Evolutionary conservation across 2,797 vertebrate genomes (phyloP).

Genomic region (Myripristis murdjan): DNA sequence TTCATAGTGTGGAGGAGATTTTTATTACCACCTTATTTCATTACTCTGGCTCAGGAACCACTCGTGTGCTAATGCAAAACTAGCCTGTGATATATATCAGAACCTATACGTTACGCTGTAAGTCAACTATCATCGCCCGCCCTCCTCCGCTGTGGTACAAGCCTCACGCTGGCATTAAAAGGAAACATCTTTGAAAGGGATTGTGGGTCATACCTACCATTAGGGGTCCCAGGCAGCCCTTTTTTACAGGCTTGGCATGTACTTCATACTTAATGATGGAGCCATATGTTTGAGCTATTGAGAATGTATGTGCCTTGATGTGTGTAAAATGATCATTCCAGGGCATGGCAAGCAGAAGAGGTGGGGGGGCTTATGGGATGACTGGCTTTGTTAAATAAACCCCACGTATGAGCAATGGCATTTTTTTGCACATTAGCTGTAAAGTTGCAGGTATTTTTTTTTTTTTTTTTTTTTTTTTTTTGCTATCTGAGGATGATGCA

Average conservation of each 20-base stretch:
- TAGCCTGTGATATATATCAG: conserved; percentile 18
- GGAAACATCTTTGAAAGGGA: conserved; percentile 13
- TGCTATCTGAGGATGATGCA: conserved; percentile 33
- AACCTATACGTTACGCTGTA: conserved; percentile 11
- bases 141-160: background rate
- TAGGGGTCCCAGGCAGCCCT: conserved; percentile 26
- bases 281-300: conserved; percentile 58
- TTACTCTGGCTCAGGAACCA: too few relatives aligned
- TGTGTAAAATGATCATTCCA: conserved; percentile 46
- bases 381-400: conserved; percentile 45
- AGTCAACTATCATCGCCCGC: conserved; percentile 18
- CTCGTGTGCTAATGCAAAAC: too few relatives aligned
- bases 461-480: conserved; percentile 51
- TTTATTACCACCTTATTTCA: background rate
- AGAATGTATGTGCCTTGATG: conserved; percentile 36
- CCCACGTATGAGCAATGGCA: conserved; percentile 12
- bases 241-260: conserved; percentile 30
- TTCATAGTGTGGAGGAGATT: too few relatives aligned
- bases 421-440: conserved; percentile 37
- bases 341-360: conserved; percentile 35
- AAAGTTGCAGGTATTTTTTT: conserved; percentile 38
- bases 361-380: conserved; percentile 16
- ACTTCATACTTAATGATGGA: conserved; percentile 50
- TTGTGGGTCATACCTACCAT: conserved; percentile 28
- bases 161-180: conserved; percentile 28